Conservation (phyloP, 2,113 vertebrate species). For the Tonatia bakeri region DNA sequence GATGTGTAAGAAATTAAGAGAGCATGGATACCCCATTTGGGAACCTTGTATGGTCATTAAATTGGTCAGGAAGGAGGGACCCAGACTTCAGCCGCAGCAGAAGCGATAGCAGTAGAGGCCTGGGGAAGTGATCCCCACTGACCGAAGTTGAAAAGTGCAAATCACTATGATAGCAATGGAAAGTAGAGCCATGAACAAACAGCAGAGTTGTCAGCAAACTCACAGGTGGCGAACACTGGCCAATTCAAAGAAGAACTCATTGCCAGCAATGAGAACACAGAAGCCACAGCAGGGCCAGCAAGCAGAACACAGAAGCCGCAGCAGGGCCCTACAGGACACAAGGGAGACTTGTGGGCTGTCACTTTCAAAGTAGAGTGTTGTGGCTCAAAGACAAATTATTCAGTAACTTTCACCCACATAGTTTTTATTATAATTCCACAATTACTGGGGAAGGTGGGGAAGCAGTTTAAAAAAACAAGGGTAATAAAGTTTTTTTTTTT, state of each 20-base stretch:
- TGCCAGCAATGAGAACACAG: neutral
- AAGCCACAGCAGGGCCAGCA: neutral
- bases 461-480: neutral
- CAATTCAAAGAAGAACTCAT: conserved; percentile 26
- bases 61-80: neutral
- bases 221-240: neutral
- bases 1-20: neutral
- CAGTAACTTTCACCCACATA: neutral
- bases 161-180: neutral
- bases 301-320: neutral
- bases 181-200: neutral
- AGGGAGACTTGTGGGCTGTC: neutral
- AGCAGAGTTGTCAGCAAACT: neutral
- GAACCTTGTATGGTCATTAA: neutral
- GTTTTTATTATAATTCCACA: neutral
- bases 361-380: neutral
- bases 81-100: neutral
- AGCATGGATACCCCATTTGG: neutral
- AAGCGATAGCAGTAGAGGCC: neutral
- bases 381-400: neutral
- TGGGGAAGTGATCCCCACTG: fast-evolving
- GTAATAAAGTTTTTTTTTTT: neutral
- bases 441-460: neutral
- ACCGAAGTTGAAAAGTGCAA: neutral
- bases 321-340: neutral